These are phyloP conservation scores for Kryptolebias ocellatus DNA, from an alignment of 2,797 vertebrate genomes.

Conservation along the genomic window DNA sequence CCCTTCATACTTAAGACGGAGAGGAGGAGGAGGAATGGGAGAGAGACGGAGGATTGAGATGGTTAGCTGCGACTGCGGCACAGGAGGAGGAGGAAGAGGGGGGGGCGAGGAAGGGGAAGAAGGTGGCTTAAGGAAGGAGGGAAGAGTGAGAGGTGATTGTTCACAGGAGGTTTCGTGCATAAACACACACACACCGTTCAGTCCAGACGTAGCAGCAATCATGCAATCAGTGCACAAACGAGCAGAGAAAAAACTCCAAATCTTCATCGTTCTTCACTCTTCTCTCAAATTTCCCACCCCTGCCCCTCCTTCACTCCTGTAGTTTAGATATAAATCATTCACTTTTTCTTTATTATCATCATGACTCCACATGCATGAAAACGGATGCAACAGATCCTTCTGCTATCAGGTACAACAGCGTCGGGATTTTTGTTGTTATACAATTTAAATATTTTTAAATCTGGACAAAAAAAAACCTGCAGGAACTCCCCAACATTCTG, in stretches of 20 bases:
- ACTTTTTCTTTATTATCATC: neutral
- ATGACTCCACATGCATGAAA: neutral
- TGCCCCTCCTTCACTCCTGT: constrained; percentile 23
- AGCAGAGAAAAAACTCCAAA: neutral
- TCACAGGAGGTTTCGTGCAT: constrained; percentile 46
- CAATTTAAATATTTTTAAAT: too few species aligned
- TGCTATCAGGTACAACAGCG: neutral
- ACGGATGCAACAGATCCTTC: neutral
- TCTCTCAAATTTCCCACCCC: neutral
- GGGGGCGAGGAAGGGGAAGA: constrained; percentile 51
- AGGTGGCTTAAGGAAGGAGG: constrained; percentile 55
- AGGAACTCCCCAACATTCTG: too few species aligned
- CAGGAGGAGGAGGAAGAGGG: constrained; percentile 51
- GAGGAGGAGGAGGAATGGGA: constrained; percentile 61
- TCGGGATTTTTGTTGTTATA: too few species aligned
- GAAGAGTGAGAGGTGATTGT: constrained; percentile 57
- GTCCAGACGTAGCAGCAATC: neutral
- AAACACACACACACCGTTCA: constrained; percentile 33
- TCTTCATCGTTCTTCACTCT: neutral
- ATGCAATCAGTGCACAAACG: constrained; percentile 14
- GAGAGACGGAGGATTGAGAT: constrained; percentile 76
- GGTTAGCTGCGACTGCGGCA: constrained; percentile 83
- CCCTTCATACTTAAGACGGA: constrained; percentile 81
- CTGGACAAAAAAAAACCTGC: too few species aligned
- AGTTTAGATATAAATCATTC: too few species aligned